Base-by-base conservation (phyloP, 2,113 vertebrate genomes). In the Ellobius talpinus region DNA sequence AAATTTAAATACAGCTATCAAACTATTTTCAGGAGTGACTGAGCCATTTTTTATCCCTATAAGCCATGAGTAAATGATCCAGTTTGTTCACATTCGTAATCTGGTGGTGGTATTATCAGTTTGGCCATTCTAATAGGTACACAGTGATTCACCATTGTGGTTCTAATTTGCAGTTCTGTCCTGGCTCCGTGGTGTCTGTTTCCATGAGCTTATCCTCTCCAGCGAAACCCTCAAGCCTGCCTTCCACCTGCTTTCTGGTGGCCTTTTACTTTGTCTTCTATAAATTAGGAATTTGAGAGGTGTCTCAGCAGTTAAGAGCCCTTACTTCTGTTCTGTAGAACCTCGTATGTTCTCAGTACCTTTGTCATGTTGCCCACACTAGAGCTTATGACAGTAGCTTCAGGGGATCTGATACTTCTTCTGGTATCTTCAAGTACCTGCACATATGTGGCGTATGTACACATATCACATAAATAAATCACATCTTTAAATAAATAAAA, bases 191-290 rank as follows among this genome's bases (percentile, higher is more conserved):
- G n/a, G 4, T 88, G 72, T n/a, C 45, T 52, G 50, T 63, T 91
- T 52, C 45, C 42, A 66, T 70, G 55, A 74, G 29, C 31, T 50
- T 33, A 39, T 81, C 29, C 81, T 96, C 42, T 33, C 29, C 65
- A 50, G 16, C 63, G 42, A 61, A n/a, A n/a, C 14, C 16, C 70
- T 14, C 29, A 24, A 29, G 81, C 58, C 10, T 63, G 36, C n/a
- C 47, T 79, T 73, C 86, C 39, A 42, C 65, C 11, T 78, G 7
- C 63, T 79, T 42, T 78, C n/a, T 76, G 39, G 58, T 92, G 45
- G 17, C 6, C 36, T 63, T 4, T 91, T 63, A 72, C 74, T 94
- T 94, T 73, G 73, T 50, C 52, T 96, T 87, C 76, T 95, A 4
- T 24, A 19, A 85, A 13, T 17, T 63, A 63, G 81, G 24, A 42